Conservation (phyloP, 2,888 invertebrate species). For the Noctua comes region DNA sequence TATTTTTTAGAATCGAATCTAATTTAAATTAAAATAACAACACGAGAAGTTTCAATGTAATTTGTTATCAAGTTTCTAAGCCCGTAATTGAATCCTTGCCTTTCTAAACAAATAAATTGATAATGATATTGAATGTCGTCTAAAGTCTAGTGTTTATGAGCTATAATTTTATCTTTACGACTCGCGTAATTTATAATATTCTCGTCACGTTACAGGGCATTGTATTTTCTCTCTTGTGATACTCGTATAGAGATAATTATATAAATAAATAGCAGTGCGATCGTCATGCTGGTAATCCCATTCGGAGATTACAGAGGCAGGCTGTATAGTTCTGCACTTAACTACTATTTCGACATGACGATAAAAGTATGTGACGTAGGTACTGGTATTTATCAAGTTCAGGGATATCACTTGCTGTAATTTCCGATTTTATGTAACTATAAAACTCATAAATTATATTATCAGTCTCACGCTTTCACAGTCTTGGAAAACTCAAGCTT, state of each 20-base stretch:
- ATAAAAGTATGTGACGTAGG: slow-evolving; percentile 20
- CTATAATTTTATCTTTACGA: slow-evolving; percentile 53
- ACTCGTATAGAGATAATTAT: not conserved
- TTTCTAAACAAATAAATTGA: slow-evolving; percentile 41
- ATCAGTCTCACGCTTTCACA: slow-evolving; percentile 1
- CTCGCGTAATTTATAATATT: slow-evolving; percentile 36
- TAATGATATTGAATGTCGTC: slow-evolving; percentile 42
- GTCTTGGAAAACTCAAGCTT: not conserved
- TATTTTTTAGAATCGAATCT: not conserved
- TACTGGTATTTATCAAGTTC: slow-evolving; percentile 5
- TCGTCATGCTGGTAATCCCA: slow-evolving; percentile 31
- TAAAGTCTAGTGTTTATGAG: slow-evolving; percentile 45
- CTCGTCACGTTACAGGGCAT: slow-evolving; percentile 36
- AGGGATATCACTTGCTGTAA: not conserved
- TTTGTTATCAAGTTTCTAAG: slow-evolving; percentile 46
- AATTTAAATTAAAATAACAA: slow-evolving; percentile 1
- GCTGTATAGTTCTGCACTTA: slow-evolving; percentile 5
- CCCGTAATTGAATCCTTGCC: slow-evolving; percentile 29
- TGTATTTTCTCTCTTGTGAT: slow-evolving; percentile 45
- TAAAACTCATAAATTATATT: slow-evolving; percentile 2
- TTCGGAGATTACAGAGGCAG: slow-evolving; percentile 11
- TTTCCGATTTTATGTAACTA: not conserved
- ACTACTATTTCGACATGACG: not conserved
- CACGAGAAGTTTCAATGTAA: slow-evolving; percentile 2
- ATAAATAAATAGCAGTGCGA: slow-evolving; percentile 11